Conservation (phyloP, 2,797 vertebrate genomes). For the Hylomyscus alleni region DNA sequence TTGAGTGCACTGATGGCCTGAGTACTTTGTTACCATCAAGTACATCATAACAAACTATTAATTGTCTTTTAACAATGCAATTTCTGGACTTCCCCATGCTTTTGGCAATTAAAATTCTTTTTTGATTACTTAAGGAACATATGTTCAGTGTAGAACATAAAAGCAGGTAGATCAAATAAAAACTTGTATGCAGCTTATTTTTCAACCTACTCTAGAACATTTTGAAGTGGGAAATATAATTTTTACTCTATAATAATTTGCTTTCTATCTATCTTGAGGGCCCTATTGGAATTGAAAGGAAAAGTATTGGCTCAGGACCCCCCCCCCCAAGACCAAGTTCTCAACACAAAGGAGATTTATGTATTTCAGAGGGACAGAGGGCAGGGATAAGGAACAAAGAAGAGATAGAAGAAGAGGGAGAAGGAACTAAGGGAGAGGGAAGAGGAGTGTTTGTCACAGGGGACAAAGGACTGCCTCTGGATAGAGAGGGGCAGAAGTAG, state of each 20-base stretch:
- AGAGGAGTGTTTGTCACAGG: background rate
- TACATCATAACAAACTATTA: background rate
- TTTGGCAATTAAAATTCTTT: background rate
- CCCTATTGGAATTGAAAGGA: background rate
- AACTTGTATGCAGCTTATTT: slow-evolving; percentile 5
- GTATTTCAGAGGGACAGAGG: background rate
- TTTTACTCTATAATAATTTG: slow-evolving; percentile 58
- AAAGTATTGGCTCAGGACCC: background rate
- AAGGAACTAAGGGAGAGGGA: background rate
- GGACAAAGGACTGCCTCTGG: background rate
- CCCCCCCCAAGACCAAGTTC: background rate
- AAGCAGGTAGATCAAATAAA: slow-evolving; percentile 47
- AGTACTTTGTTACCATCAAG: slow-evolving; percentile 30
- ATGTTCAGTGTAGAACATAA: slow-evolving; percentile 49
- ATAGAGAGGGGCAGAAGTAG: background rate
- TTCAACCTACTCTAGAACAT: slow-evolving; percentile 35
- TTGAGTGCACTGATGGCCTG: background rate
- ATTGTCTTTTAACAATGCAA: slow-evolving; percentile 38
- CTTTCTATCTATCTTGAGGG: slow-evolving; percentile 20
- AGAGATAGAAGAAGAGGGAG: background rate
- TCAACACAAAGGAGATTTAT: background rate
- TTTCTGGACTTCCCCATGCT: background rate
- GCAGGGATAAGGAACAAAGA: background rate
- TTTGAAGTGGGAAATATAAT: slow-evolving; percentile 53
- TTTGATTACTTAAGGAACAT: slow-evolving; percentile 48